Evolutionary conservation across 1,140 invertebrate species (phyloP).

Genomic region (Drosophila murphyi): DNA sequence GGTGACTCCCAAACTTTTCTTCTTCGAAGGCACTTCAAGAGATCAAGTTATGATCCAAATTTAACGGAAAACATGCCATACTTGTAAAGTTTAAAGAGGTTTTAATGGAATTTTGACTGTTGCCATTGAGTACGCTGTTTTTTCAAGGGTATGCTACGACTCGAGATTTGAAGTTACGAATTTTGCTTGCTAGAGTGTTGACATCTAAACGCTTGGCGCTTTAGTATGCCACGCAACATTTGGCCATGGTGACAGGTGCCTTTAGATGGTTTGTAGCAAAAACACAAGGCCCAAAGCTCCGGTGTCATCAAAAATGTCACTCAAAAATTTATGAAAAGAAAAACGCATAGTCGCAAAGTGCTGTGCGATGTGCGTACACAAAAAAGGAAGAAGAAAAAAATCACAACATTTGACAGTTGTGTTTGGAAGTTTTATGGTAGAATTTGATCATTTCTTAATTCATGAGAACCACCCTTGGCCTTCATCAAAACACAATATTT

Average conservation of each 20-base stretch:
- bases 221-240: conserved; percentile 75
- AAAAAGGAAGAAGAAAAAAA: background rate
- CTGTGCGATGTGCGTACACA: background rate
- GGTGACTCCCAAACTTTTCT: too few species aligned
- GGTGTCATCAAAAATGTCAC: conserved; percentile 82
- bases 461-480: too few species aligned
- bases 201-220: conserved; percentile 80
- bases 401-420: background rate
- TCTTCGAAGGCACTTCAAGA: background rate
- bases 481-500: too few species aligned
- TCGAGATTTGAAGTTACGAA: background rate
- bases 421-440: too few species aligned
- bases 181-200: conserved; percentile 46
- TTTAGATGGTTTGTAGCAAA: conserved; percentile 66
- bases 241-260: conserved; percentile 80
- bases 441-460: too few species aligned
- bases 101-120: background rate
- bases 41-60: background rate
- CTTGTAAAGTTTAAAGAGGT: background rate
- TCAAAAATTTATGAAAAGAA: conserved; percentile 80
- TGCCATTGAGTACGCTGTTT: background rate
- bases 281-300: conserved; percentile 74
- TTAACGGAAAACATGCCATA: background rate
- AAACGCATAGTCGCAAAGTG: conserved; percentile 50
- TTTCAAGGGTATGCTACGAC: conserved; percentile 37